A percentile compares a stretch with the other conserved stretches of the same genome.
Conservation (phyloP, 2,888 invertebrate genomes). For the Girardia tigrina region DNA sequence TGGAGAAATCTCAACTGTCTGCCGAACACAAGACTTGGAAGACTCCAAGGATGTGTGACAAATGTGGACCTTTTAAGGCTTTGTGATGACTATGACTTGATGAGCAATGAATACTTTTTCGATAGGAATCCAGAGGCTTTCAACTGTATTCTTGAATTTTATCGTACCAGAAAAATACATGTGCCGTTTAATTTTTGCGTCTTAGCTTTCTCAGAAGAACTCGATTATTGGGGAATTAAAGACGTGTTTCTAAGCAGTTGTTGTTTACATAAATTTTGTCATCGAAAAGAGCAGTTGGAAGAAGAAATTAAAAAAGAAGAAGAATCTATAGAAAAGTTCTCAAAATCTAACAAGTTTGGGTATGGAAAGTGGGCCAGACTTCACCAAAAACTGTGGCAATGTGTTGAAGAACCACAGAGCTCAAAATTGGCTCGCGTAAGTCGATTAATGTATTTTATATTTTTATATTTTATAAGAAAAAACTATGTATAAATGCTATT, state of each 20-base stretch:
- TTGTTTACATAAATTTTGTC: slow-evolving; percentile 95
- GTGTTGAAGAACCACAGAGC: slow-evolving; percentile 88
- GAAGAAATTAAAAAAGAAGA: slow-evolving; percentile 97
- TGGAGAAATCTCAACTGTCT: slow-evolving; percentile 84
- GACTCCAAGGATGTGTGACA: slow-evolving; percentile 53
- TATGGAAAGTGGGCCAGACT: slow-evolving; percentile 83
- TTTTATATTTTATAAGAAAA: too few relatives aligned
- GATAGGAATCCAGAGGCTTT: slow-evolving; percentile 94
- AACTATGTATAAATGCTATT: too few relatives aligned
- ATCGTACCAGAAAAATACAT: slow-evolving; percentile 89
- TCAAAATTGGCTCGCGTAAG: slow-evolving; percentile 93
- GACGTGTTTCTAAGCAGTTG: slow-evolving; percentile 91
- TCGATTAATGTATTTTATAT: too few relatives aligned
- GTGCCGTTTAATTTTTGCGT: slow-evolving; percentile 98
- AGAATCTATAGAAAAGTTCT: slow-evolving; percentile 73
- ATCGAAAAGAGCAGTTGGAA: slow-evolving; percentile 88
- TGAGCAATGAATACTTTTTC: slow-evolving; percentile 96
- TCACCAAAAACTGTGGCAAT: slow-evolving; percentile 91
- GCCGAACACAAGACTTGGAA: slow-evolving; percentile 81
- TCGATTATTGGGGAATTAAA: slow-evolving; percentile 96
- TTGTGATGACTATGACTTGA: slow-evolving; percentile 89
- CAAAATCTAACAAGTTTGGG: slow-evolving; percentile 79
- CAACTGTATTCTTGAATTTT: slow-evolving; percentile 82
- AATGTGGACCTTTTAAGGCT: slow-evolving; percentile 62
- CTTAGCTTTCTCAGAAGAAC: slow-evolving; percentile 87